These are phyloP conservation scores for Apeltes quadracus DNA, from an alignment of 2,113 vertebrate genomes.

Conservation along the genomic window DNA sequence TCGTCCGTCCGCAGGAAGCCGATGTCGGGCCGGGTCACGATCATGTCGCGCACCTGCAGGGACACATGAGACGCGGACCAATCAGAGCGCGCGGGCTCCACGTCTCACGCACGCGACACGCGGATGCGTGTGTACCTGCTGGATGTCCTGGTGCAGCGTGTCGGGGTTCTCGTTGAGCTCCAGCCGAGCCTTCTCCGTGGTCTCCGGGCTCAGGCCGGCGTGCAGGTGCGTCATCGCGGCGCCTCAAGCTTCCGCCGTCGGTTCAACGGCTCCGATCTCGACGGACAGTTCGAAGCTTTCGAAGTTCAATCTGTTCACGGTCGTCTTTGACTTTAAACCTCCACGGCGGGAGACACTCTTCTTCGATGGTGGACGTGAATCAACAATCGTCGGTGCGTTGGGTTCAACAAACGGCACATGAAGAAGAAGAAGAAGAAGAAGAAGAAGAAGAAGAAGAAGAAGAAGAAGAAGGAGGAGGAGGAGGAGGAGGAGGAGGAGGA, in stretches of 20 bases:
- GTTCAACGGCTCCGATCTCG: background rate
- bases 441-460: background rate
- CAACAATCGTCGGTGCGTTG: conserved; percentile 23
- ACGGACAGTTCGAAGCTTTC: background rate
- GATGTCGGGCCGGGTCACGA: conserved; percentile 96
- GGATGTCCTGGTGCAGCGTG: conserved; percentile 96
- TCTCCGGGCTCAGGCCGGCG: conserved; percentile 92
- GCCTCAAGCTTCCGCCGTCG: background rate
- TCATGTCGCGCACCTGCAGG: conserved; percentile 88
- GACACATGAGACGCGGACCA: background rate
- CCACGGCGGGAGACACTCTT: conserved; percentile 31
- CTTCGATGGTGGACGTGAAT: background rate
- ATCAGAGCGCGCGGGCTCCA: no score
- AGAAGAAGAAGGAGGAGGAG: background rate
- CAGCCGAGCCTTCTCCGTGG: conserved; percentile 93
- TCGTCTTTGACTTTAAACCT: conserved; percentile 6
- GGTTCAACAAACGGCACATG: background rate
- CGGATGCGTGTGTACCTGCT: conserved; percentile 84
- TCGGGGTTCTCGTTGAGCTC: conserved; percentile 98
- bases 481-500: background rate
- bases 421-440: background rate
- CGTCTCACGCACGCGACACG: no score
- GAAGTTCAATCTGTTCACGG: conserved; percentile 39
- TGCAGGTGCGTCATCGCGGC: conserved; percentile 92
- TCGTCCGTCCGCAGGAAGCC: conserved; percentile 98